A percentile compares a stretch with the other conserved stretches of the same genome.
Conservation (phyloP, 1,140 invertebrate species). For the Daktulosphaira vitifoliae region DNA sequence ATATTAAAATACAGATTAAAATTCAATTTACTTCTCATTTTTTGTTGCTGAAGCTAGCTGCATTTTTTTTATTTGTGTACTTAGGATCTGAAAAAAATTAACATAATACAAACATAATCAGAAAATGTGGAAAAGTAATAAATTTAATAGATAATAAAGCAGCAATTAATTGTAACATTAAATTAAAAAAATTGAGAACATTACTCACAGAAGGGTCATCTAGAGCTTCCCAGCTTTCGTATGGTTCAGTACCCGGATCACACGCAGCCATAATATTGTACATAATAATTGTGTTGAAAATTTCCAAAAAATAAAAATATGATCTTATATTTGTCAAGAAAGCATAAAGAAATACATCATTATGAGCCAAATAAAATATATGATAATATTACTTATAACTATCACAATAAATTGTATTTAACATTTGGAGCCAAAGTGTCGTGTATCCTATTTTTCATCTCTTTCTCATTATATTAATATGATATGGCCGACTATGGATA, state of each 20-base stretch:
- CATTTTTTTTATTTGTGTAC: conserved; percentile 26
- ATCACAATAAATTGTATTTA: no score
- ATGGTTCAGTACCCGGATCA: conserved; percentile 20
- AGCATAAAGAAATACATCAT: no score
- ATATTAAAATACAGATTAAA: neutral
- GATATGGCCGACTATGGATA: no score
- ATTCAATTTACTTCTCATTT: conserved; percentile 18
- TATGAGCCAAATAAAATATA: no score
- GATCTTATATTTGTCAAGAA: no score
- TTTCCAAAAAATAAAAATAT: no score
- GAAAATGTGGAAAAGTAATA: neutral
- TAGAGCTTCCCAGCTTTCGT: conserved; percentile 29
- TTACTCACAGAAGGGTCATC: conserved; percentile 23
- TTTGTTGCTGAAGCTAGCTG: conserved; percentile 8
- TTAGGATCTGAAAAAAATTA: conserved; percentile 4
- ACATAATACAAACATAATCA: neutral
- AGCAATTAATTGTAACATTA: no score
- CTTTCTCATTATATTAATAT: no score
- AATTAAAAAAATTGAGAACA: no score
- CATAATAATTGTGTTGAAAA: neutral
- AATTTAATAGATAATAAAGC: neutral
- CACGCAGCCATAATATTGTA: conserved; percentile 29
- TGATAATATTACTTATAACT: no score
- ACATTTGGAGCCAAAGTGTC: no score
- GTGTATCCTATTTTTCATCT: no score